Evolutionary conservation across 2,888 invertebrate species (phyloP).

Genomic region (Hanleya hanleyi): DNA sequence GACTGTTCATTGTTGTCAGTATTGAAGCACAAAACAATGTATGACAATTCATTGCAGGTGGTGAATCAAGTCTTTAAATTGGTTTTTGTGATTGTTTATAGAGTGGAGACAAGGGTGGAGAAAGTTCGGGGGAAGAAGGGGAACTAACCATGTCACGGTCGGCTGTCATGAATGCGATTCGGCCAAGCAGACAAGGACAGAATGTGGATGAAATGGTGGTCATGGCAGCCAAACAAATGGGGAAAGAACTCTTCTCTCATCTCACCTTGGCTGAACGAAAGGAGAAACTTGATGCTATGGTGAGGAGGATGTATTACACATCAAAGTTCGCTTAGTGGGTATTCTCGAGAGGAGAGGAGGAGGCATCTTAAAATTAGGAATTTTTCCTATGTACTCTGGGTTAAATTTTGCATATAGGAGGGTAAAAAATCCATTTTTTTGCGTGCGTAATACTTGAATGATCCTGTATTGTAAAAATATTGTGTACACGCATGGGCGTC

Average conservation of each 20-base stretch:
- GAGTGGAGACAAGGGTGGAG: slow-evolving; percentile 1
- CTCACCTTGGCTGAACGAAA: slow-evolving; percentile 82
- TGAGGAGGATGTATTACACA: slow-evolving; percentile 76
- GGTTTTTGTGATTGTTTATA: background rate
- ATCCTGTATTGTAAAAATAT: too few relatives aligned
- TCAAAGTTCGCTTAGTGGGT: background rate
- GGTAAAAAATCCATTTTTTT: too few relatives aligned
- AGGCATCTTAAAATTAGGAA: background rate
- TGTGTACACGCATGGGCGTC: too few relatives aligned
- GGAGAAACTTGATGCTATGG: slow-evolving; percentile 89
- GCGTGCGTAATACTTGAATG: too few relatives aligned
- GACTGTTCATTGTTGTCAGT: too few relatives aligned
- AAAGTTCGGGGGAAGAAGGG: slow-evolving; percentile 12
- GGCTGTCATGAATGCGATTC: background rate
- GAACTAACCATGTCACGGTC: slow-evolving; percentile 9
- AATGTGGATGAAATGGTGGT: slow-evolving; percentile 78
- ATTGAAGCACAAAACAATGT: too few relatives aligned
- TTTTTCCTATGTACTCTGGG: too few relatives aligned
- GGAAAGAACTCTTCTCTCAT: slow-evolving; percentile 85
- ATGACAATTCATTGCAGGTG: too few relatives aligned
- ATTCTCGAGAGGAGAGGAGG: background rate
- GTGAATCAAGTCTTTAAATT: background rate
- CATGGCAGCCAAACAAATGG: slow-evolving; percentile 90
- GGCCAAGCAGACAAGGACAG: slow-evolving; percentile 25
- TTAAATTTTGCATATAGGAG: background rate